These are phyloP conservation scores for Spicauda simplicius DNA, from an alignment of 2,888 invertebrate species.

Conservation along the genomic window DNA sequence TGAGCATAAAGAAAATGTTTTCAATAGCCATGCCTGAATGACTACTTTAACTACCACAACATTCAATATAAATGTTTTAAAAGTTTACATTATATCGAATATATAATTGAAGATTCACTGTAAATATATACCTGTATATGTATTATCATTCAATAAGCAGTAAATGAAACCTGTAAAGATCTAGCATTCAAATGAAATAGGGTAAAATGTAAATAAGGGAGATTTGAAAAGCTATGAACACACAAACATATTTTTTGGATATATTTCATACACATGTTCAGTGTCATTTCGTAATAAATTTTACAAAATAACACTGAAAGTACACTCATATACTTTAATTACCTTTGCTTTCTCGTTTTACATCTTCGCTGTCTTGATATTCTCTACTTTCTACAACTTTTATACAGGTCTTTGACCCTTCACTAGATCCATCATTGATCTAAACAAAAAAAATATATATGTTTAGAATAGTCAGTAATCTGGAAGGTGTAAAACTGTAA, in stretches of 20 bases:
- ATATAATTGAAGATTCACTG: neutral
- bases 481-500: too few species aligned
- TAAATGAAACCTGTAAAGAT: neutral
- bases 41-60: neutral
- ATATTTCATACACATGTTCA: neutral
- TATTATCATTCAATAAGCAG: neutral
- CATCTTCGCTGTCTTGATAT: conserved; percentile 43
- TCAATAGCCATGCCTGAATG: neutral
- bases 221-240: conserved; percentile 73
- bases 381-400: conserved; percentile 64
- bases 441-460: conserved; percentile 42
- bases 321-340: conserved; percentile 8
- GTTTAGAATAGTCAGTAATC: neutral
- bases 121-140: neutral
- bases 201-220: neutral
- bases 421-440: conserved; percentile 67
- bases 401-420: conserved; percentile 59
- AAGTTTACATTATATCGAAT: neutral
- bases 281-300: too few species aligned
- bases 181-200: conserved; percentile 9
- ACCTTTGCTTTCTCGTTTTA: conserved; percentile 46
- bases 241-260: conserved; percentile 52
- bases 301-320: neutral
- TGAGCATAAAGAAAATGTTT: neutral
- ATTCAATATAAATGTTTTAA: neutral